Percentiles rank a stretch among this genome's conserved stretches.
Conservation (phyloP, 2,888 invertebrate species). For the Sesia bembeciformis region DNA sequence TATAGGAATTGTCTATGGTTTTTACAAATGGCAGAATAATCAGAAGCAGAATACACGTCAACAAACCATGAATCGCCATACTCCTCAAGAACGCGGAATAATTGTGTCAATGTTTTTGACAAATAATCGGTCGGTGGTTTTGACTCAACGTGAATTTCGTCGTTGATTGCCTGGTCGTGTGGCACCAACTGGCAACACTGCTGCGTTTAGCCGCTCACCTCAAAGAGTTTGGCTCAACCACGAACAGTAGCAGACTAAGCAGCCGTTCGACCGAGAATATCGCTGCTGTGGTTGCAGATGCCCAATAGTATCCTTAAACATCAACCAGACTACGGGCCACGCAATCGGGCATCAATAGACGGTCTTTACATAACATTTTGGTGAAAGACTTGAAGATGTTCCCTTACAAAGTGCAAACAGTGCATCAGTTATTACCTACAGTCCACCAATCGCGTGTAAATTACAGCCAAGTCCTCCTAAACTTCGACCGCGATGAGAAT, state of each 20-base stretch:
- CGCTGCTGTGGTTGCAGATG: neutral
- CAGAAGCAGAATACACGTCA: neutral
- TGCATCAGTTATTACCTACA: too few species aligned
- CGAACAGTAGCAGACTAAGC: neutral
- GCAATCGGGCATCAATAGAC: too few species aligned
- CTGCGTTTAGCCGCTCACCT: neutral
- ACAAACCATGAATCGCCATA: neutral
- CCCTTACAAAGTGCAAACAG: too few species aligned
- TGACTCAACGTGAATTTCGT: neutral
- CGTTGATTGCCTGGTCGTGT: neutral
- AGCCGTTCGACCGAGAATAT: neutral
- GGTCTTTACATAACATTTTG: too few species aligned
- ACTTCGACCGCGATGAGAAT: too few species aligned
- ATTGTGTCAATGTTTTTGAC: neutral
- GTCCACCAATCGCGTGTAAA: too few species aligned
- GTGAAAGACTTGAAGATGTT: too few species aligned
- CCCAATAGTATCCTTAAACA: neutral
- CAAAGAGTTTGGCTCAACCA: neutral
- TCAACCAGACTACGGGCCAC: neutral
- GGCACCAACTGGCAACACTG: neutral
- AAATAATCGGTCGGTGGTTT: neutral
- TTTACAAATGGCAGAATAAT: neutral
- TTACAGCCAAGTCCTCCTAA: too few species aligned
- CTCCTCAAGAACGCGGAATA: neutral
- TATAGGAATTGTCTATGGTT: neutral